Conservation (phyloP, 1,140 invertebrate genomes). For the Caenorhabditis brenneri region DNA sequence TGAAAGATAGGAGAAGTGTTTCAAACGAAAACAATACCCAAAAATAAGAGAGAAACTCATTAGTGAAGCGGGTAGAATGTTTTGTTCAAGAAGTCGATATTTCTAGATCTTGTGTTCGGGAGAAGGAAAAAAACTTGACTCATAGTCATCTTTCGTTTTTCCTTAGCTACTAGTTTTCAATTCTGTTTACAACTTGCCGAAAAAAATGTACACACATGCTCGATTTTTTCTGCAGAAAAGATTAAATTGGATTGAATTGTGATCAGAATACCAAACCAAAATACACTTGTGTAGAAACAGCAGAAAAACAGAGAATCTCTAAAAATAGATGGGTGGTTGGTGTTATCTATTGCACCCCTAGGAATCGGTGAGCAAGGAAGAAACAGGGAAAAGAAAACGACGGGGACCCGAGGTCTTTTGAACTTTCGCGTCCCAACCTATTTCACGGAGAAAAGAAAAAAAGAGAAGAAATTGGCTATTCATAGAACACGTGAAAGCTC, state of each 20-base stretch:
- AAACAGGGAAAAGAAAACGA: background rate
- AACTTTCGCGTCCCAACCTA: conserved; percentile 8
- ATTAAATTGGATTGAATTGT: conserved; percentile 25
- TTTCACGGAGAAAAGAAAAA: background rate
- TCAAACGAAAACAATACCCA: background rate
- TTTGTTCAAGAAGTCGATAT: background rate
- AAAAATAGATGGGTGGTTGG: conserved; percentile 40
- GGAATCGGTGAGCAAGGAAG: background rate
- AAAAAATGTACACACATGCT: background rate
- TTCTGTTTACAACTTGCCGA: background rate
- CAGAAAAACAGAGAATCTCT: background rate
- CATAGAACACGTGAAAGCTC: conserved; percentile 22
- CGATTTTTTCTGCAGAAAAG: background rate
- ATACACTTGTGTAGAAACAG: background rate
- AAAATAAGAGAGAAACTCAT: background rate
- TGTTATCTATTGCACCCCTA: conserved; percentile 31
- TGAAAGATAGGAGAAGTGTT: background rate
- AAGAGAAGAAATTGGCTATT: background rate
- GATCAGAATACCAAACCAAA: conserved; percentile 35
- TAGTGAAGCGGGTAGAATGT: background rate
- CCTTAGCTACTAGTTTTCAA: background rate
- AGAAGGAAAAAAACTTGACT: background rate
- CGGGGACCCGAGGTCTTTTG: background rate
- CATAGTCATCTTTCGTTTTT: background rate
- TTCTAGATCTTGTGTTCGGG: conserved; percentile 16